Evolutionary conservation across 2,113 vertebrate species (phyloP).

Genomic region (Notothenia rossii): DNA sequence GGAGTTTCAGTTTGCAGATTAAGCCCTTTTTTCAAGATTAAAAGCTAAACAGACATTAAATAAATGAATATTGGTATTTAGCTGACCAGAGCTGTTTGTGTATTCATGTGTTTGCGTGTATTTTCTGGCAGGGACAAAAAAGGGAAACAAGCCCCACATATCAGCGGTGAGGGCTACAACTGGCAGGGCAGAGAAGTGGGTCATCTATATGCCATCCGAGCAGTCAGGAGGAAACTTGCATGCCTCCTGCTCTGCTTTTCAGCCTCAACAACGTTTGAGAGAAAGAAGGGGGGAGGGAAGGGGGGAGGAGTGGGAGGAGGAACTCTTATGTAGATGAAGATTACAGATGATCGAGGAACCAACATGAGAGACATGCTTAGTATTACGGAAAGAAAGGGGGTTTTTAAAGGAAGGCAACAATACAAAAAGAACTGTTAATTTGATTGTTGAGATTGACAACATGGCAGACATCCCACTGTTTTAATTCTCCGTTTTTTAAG

Average conservation of each 20-base stretch:
- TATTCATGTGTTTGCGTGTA: constrained; percentile 13
- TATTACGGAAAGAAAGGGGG: not conserved
- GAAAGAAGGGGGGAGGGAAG: constrained; percentile 1
- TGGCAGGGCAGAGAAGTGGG: constrained; percentile 63
- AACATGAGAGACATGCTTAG: not conserved
- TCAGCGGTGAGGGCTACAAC: constrained; percentile 53
- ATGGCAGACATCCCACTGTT: not conserved
- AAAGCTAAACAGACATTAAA: constrained; percentile 11
- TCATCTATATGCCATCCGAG: constrained; percentile 72
- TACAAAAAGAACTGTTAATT: not conserved
- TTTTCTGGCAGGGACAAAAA: constrained; percentile 30
- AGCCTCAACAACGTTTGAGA: constrained; percentile 35
- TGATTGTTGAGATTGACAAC: not conserved
- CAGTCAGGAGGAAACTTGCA: constrained; percentile 50
- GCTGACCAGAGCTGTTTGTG: constrained; percentile 35
- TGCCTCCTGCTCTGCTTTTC: constrained; percentile 61
- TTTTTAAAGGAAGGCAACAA: not conserved
- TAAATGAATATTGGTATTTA: constrained; percentile 27
- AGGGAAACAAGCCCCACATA: constrained; percentile 35
- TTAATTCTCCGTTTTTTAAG: not conserved
- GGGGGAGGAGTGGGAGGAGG: not conserved
- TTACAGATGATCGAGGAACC: constrained; percentile 18
- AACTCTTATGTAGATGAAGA: constrained; percentile 18
- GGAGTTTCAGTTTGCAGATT: constrained; percentile 10
- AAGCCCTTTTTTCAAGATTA: constrained; percentile 17